Conservation (phyloP, 2,888 invertebrate species). For the Cephus pulcher region DNA sequence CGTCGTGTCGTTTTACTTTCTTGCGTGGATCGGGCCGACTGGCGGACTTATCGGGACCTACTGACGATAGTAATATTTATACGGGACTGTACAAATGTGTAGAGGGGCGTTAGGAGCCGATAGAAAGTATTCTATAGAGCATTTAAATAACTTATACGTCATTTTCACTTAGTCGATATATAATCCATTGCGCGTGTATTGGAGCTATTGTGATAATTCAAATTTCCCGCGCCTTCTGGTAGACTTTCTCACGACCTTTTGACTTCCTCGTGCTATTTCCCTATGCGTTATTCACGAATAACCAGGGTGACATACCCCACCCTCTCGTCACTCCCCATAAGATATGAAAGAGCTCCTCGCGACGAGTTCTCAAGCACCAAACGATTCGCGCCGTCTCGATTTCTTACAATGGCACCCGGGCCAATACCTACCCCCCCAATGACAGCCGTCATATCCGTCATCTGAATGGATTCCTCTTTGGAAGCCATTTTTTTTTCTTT, state of each 20-base stretch:
- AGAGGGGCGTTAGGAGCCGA: neutral
- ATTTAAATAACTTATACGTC: neutral
- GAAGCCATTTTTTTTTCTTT: neutral
- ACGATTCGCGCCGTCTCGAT: neutral
- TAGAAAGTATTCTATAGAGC: neutral
- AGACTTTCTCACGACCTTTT: neutral
- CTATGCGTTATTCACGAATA: neutral
- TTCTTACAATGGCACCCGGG: neutral
- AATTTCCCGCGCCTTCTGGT: neutral
- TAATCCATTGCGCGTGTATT: neutral
- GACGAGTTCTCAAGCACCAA: neutral
- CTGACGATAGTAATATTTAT: neutral
- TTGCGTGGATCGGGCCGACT: neutral
- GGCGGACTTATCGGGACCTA: no score
- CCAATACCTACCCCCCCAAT: neutral
- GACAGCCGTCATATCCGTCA: neutral
- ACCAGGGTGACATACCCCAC: neutral
- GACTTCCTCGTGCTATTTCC: neutral
- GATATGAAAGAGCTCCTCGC: neutral
- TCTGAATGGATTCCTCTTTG: neutral
- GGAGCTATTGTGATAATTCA: neutral
- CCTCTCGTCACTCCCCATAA: neutral
- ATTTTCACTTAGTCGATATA: neutral
- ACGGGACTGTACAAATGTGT: neutral
- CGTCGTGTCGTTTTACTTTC: neutral